A percentile compares a stretch with the other conserved stretches of the same genome.
phyloP scores from a whole-genome alignment of 2,888 invertebrate species.

The Zele albiditarsus region DNA sequence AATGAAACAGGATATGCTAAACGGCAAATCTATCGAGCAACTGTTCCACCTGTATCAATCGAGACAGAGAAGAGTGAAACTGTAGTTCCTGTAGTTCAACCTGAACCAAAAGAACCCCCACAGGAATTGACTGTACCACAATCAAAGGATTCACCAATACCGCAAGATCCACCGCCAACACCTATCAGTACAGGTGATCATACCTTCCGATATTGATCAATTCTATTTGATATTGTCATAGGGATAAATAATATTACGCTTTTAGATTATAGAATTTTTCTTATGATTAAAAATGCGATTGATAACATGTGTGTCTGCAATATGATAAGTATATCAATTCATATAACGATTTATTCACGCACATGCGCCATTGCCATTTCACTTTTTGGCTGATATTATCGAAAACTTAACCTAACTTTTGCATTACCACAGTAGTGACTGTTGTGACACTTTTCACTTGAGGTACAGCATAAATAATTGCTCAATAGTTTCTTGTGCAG shows the following conservation, averaged over 20 bases:
- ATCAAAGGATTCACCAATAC: not conserved
- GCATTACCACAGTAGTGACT: no score
- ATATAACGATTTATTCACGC: not conserved
- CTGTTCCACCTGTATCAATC: slow-evolving; percentile 33
- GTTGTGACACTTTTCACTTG: no score
- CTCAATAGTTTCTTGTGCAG: no score
- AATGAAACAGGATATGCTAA: slow-evolving; percentile 72
- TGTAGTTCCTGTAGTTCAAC: not conserved
- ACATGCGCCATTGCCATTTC: not conserved
- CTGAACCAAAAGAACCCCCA: not conserved
- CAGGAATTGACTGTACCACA: slow-evolving; percentile 20
- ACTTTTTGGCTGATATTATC: not conserved
- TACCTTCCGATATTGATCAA: no score
- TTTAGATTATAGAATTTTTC: no score
- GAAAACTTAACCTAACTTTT: not conserved
- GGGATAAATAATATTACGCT: no score
- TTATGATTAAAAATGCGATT: no score
- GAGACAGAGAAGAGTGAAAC: slow-evolving; percentile 28
- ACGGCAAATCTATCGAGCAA: slow-evolving; percentile 66
- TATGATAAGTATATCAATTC: not conserved
- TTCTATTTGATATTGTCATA: no score
- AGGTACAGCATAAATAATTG: no score
- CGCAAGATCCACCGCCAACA: not conserved
- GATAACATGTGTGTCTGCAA: not conserved
- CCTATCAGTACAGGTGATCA: slow-evolving; percentile 14